Evolutionary conservation across 2,888 invertebrate genomes (phyloP).

Genomic region (Melanostoma scalare): DNA sequence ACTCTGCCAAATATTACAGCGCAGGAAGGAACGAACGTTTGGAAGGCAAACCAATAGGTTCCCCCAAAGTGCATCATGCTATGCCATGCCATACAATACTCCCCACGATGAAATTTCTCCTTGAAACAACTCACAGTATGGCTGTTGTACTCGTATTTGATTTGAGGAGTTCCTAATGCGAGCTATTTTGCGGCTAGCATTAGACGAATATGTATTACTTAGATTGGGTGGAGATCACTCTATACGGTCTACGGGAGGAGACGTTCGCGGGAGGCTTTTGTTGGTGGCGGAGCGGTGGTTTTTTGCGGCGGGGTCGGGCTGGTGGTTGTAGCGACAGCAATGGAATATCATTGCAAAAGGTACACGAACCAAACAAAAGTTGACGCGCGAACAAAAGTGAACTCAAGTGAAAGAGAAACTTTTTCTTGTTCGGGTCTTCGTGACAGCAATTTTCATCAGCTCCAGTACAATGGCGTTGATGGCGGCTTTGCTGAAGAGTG

Average conservation of each 20-base stretch:
- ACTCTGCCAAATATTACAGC: slow-evolving; percentile 63
- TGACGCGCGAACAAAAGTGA: slow-evolving; percentile 71
- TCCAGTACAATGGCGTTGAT: slow-evolving; percentile 34
- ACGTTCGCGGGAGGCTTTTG: not conserved
- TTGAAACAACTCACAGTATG: slow-evolving; percentile 11
- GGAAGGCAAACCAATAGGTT: slow-evolving; percentile 30
- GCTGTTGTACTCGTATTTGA: slow-evolving; percentile 35
- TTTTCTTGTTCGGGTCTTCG: slow-evolving; percentile 68
- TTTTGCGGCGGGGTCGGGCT: not conserved
- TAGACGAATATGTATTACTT: slow-evolving; percentile 61
- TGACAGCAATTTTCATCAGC: slow-evolving; percentile 72
- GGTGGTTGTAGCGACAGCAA: slow-evolving; percentile 9
- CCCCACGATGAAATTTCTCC: slow-evolving; percentile 71
- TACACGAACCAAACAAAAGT: slow-evolving; percentile 69
- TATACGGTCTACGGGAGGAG: not conserved
- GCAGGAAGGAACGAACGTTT: slow-evolving; percentile 14
- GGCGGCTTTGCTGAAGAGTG: slow-evolving; percentile 20
- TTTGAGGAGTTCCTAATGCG: slow-evolving; percentile 48
- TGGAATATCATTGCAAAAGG: slow-evolving; percentile 67
- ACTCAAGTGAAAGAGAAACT: slow-evolving; percentile 73
- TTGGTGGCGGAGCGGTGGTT: not conserved
- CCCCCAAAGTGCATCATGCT: slow-evolving; percentile 47
- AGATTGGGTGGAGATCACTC: not conserved
- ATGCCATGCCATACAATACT: slow-evolving; percentile 42
- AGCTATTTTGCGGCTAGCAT: slow-evolving; percentile 41